Evolutionary conservation across 2,888 invertebrate genomes (phyloP).

Genomic region (Limnephilus marmoratus): DNA sequence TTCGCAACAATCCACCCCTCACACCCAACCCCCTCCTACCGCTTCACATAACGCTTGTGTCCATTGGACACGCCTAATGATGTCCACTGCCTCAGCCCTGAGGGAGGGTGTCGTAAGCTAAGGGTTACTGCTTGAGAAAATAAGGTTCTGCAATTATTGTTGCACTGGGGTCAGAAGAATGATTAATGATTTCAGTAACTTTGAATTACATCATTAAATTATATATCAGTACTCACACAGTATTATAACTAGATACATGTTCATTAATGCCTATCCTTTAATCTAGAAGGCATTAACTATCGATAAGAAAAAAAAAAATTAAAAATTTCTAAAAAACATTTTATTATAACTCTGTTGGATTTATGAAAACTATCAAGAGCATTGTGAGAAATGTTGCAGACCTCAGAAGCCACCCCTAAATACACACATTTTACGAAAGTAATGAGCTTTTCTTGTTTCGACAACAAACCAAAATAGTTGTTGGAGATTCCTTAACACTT

Average conservation of each 20-base stretch:
- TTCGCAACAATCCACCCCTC: constrained; percentile 29
- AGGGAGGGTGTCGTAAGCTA: not conserved
- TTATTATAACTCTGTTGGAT: too few species aligned
- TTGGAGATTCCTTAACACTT: not conserved
- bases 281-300: too few species aligned
- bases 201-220: not conserved
- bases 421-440: not conserved
- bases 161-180: not conserved
- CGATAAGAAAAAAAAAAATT: not conserved
- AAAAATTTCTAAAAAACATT: not conserved
- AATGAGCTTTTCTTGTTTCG: constrained; percentile 30
- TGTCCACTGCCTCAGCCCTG: constrained; percentile 37
- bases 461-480: not conserved
- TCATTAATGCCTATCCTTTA: too few species aligned
- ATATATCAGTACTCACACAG: not conserved
- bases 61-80: constrained; percentile 56
- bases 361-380: not conserved
- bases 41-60: not conserved
- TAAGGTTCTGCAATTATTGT: constrained; percentile 35
- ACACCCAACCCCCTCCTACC: not conserved
- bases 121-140: not conserved
- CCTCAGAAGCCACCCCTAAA: not conserved
- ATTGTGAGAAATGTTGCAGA: constrained; percentile 5
- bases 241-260: not conserved
- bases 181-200: not conserved